A percentile compares a stretch with the other conserved stretches of the same genome.
These are phyloP conservation scores for Eublepharis macularius DNA, from an alignment of 2,113 vertebrate genomes.

Conservation along the genomic window DNA sequence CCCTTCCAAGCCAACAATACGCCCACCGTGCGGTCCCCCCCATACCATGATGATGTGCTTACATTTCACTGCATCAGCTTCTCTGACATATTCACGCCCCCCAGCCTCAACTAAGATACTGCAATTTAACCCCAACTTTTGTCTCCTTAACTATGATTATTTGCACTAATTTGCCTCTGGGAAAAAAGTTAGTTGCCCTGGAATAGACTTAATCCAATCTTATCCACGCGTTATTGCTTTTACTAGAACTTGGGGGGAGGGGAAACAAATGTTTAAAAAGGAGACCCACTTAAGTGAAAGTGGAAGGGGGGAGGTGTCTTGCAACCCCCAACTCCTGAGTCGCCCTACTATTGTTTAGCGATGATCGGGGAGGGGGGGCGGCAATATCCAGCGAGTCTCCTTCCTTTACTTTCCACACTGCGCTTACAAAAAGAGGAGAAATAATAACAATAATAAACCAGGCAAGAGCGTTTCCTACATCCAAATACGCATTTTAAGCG, in stretches of 20 bases:
- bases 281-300: conserved; percentile 61
- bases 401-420: conserved; percentile 69
- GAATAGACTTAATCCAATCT: conserved; percentile 75
- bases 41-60: conserved; percentile 83
- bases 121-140: conserved; percentile 82
- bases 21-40: conserved; percentile 83
- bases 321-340: conserved; percentile 81
- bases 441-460: conserved; percentile 4
- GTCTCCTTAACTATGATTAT: conserved; percentile 77
- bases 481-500: conserved; percentile 58
- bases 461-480: background rate
- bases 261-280: conserved; percentile 68
- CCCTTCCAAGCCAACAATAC: conserved; percentile 88
- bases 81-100: conserved; percentile 79
- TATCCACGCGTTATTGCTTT: conserved; percentile 71
- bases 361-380: conserved; percentile 47
- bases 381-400: conserved; percentile 69
- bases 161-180: conserved; percentile 77
- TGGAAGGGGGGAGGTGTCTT: conserved; percentile 54
- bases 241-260: conserved; percentile 62
- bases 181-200: conserved; percentile 79
- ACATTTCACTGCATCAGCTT: conserved; percentile 85
- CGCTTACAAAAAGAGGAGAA: conserved; percentile 71
- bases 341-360: conserved; percentile 75
- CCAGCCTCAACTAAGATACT: conserved; percentile 47